Evolutionary conservation across 2,113 vertebrate species (phyloP).

Genomic region (Mungos mungo): DNA sequence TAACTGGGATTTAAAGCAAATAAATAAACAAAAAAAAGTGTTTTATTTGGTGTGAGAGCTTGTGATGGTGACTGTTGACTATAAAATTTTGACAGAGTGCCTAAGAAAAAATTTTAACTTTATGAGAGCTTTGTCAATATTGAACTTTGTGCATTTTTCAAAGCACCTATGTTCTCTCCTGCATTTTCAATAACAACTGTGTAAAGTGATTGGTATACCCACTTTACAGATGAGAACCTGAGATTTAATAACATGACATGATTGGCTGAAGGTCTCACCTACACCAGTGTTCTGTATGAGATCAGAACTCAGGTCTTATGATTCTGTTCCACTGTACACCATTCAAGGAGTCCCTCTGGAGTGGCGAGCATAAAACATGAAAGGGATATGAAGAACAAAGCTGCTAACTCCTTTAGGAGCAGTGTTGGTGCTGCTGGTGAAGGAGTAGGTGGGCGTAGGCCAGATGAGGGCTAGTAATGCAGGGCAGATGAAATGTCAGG

Average conservation of each 20-base stretch:
- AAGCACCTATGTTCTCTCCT: not conserved
- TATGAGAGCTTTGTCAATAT: not conserved
- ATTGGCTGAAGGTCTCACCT: not conserved
- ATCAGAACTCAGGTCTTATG: not conserved
- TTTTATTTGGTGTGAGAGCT: not conserved
- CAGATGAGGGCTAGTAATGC: not conserved
- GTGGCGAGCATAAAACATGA: not conserved
- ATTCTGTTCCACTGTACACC: not conserved
- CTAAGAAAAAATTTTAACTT: not conserved
- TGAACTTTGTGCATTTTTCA: not conserved
- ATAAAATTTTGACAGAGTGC: not conserved
- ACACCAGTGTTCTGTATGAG: not conserved
- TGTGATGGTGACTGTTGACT: not conserved
- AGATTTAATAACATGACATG: not conserved
- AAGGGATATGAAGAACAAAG: not conserved
- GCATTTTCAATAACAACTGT: not conserved
- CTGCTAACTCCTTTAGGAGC: not conserved
- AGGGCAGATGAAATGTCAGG: not conserved
- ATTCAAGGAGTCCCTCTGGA: not conserved
- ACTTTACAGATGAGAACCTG: not conserved
- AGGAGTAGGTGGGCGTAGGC: not conserved
- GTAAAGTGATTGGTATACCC: not conserved
- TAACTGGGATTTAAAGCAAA: not conserved
- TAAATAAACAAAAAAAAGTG: not conserved
- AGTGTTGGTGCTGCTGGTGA: not conserved